Evolutionary conservation across 1,140 invertebrate genomes (phyloP), one percentile per base, ranked within the genome.

Genomic region (Panagrolaimus sp.): DNA sequence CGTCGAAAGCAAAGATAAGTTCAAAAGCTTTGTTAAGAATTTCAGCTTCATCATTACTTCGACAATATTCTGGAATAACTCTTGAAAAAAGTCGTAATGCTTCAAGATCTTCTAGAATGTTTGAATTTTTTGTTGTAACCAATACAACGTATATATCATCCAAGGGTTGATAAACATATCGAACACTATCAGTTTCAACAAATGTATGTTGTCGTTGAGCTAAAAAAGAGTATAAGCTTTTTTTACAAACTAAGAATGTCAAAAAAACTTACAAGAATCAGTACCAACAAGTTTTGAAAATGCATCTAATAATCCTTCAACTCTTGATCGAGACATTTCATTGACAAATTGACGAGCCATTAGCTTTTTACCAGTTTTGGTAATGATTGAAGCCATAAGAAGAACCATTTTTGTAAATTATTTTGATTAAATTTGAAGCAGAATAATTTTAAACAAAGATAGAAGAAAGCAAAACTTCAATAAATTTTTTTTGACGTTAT

Each of bases 1-100:
- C 96, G 87, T 99, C 96, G 86, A 99, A 99, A 3, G 96, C 96
- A 87, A 98, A 98, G 78, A 99, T 92, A 48, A 99, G 87, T 80
- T 94, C 92, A 84, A 98, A 99, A 1, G 92, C 91, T 86, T 98
- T 95, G 72, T 96, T 93, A 51, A 90, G 86, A 63, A 99, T 93
- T 84, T 98, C 95, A 57, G 89, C 86, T 84, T 97, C 94, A 74
- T 96, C 92, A 84, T 96, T 87, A 51, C 89, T 89, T 80, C 89
- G 89, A 78, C 92, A 94, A 84, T 94, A 95, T 84, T 96, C 93
- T 68, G 92, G 92, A 84, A 95, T 91, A 84, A 98, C 93, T 88
- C 92, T 89, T 31, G 93, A 92, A 86, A 98, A 98, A 0, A 98
- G 87, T 64, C 95, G 86, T 42, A 99, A 85, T 1, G 96, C 98